Base-by-base conservation (phyloP, 2,113 vertebrate species). In the Polypterus bichir region DNA sequence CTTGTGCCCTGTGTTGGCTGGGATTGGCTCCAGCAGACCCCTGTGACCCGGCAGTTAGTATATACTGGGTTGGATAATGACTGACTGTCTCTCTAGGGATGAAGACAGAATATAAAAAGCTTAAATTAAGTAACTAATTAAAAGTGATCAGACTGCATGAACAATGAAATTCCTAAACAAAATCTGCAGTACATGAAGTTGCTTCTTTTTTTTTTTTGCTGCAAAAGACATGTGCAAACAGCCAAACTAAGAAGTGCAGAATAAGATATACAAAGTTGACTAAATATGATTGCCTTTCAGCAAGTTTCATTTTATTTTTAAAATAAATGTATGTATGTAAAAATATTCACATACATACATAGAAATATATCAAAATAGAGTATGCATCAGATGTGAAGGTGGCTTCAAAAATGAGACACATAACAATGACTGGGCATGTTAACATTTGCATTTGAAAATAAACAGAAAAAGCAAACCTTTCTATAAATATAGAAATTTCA, bases 211-310 rank as follows among this genome's bases (percentile, higher is more conserved):
- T 27, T 27, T 27, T 27, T 27, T 27, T 27, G 27, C 27, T 27
- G 27, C 27, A 27, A 27, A 1, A 27, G 27, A 27, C 27, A 27
- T 27, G 27, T 27, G 27, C 27, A 27, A 27, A 27, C 27, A 27
- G 27, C 27, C 27, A 27, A 27, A 27, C 27, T 27, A 27, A 27
- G 27, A 27, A 27, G 27, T 27, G 27, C 27, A 27, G 27, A 27
- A 27, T 27, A 27, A 27, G 27, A 27, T 27, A 27, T 27, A 27
- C 27, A 27, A 27, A 27, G 27, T 27, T 27, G 27, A 27, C 27
- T 27, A 27, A 2, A 27, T 83, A 75, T 88, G 87, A 89, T 86
- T 87, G 84, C 86, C 86, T 92, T 94, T 95, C 87, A 93, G 95
- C 89, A 91, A 93, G 83, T 79, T 27, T 27, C 27, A 27, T 27